phyloP scores from a whole-genome alignment of 2,888 invertebrate species.

The Vesta saturnalis region DNA sequence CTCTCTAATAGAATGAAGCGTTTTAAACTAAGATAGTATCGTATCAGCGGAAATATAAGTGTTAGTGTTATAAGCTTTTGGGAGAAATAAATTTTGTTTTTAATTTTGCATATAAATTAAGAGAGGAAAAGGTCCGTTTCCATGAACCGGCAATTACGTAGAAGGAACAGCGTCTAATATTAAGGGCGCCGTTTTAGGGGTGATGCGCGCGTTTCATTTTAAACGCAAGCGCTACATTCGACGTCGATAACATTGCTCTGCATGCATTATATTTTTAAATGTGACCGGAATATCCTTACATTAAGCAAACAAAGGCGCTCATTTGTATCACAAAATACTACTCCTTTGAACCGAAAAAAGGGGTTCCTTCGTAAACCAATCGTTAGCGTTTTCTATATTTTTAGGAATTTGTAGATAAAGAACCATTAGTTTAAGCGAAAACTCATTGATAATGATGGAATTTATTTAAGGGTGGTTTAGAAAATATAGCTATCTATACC shows the following conservation, averaged over 20 bases:
- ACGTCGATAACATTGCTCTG: slow-evolving; percentile 57
- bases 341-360: slow-evolving; percentile 24
- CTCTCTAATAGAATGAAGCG: no score
- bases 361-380: slow-evolving; percentile 17
- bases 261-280: slow-evolving; percentile 59
- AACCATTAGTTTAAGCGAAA: not conserved
- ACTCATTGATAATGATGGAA: no score
- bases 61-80: no score
- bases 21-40: no score
- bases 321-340: slow-evolving; percentile 48
- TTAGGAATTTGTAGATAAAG: not conserved
- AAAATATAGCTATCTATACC: no score
- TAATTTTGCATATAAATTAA: slow-evolving; percentile 13
- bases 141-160: slow-evolving; percentile 15
- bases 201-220: slow-evolving; percentile 44
- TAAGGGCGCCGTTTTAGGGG: slow-evolving; percentile 29
- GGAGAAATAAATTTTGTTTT: no score
- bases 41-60: no score
- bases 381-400: slow-evolving; percentile 9
- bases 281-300: slow-evolving; percentile 57
- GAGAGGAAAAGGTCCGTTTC: slow-evolving; percentile 14
- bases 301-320: slow-evolving; percentile 53
- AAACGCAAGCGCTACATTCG: slow-evolving; percentile 54
- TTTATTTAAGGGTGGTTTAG: no score
- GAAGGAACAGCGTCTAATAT: slow-evolving; percentile 23